A percentile compares a stretch with the other conserved stretches of the same genome.
Evolutionary conservation across 1,140 invertebrate genomes (phyloP).

Genomic region (Danaus melanippus): DNA sequence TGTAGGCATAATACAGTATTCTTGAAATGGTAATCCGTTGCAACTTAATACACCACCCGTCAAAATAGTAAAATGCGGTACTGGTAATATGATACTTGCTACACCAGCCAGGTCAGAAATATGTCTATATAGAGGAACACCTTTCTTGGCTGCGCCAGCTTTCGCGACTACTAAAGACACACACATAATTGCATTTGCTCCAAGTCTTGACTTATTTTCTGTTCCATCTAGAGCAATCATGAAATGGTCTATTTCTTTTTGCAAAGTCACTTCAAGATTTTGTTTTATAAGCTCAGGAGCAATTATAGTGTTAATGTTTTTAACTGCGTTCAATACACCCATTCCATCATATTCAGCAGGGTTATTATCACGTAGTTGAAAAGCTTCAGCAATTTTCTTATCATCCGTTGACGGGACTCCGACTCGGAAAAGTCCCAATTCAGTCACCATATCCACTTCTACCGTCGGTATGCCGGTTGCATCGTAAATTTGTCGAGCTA

Average conservation of each 20-base stretch:
- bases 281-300: conserved; percentile 88
- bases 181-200: conserved; percentile 96
- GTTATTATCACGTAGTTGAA: conserved; percentile 93
- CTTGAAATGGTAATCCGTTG: conserved; percentile 98
- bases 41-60: conserved; percentile 97
- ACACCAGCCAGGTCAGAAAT: conserved; percentile 95
- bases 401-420: conserved; percentile 97
- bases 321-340: conserved; percentile 90
- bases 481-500: conserved; percentile 97
- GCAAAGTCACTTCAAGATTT: conserved; percentile 89
- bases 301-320: conserved; percentile 91
- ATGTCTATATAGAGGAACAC: conserved; percentile 87
- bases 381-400: conserved; percentile 93
- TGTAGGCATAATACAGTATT: conserved; percentile 92
- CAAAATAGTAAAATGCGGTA: conserved; percentile 98
- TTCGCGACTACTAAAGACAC: conserved; percentile 95
- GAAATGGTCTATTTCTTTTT: conserved; percentile 92
- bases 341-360: conserved; percentile 92
- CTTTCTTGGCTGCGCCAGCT: conserved; percentile 95
- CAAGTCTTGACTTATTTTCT: conserved; percentile 93
- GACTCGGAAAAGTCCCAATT: conserved; percentile 90
- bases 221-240: conserved; percentile 95
- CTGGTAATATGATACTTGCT: conserved; percentile 90
- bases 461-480: conserved; percentile 97
- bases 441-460: conserved; percentile 90